A percentile compares a stretch with the other conserved stretches of the same genome.
Conservation (phyloP, 2,113 vertebrate genomes). For the Cryptomyrus ogoouensis region DNA sequence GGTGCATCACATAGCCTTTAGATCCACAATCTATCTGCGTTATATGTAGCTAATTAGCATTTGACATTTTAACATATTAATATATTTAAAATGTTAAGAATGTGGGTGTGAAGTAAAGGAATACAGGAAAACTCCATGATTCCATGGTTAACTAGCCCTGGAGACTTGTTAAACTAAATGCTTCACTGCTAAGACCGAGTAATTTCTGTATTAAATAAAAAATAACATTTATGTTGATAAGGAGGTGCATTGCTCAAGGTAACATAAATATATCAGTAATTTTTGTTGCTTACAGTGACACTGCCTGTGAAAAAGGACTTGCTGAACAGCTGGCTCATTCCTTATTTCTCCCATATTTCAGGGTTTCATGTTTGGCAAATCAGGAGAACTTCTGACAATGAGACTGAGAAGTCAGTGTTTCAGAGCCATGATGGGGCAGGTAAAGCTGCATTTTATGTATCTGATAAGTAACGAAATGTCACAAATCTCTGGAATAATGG, state of each 20-base stretch:
- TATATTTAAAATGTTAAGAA: too few species aligned
- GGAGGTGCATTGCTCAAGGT: not conserved
- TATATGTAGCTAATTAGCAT: not conserved
- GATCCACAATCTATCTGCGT: not conserved
- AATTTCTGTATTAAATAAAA: too few species aligned
- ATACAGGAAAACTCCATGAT: too few species aligned
- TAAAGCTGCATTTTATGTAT: slow-evolving; percentile 35
- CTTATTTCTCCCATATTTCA: slow-evolving; percentile 17
- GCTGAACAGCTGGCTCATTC: not conserved
- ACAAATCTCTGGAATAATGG: not conserved
- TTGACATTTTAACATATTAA: not conserved
- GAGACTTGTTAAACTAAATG: too few species aligned
- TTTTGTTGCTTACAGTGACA: not conserved
- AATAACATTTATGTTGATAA: not conserved
- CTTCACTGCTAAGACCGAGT: too few species aligned
- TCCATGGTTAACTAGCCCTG: too few species aligned
- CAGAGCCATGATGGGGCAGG: slow-evolving; percentile 60
- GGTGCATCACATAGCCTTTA: not conserved
- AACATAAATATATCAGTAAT: not conserved
- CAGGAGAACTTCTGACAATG: slow-evolving; percentile 58
- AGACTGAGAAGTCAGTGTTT: slow-evolving; percentile 59
- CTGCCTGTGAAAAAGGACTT: not conserved
- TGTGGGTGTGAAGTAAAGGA: not conserved
- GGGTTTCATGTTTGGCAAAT: slow-evolving; percentile 67
- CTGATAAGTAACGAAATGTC: not conserved